Evolutionary conservation across 2,797 vertebrate genomes (phyloP), one percentile per base, ranked within the genome.

Genomic region (Thalassophryne amazonica): DNA sequence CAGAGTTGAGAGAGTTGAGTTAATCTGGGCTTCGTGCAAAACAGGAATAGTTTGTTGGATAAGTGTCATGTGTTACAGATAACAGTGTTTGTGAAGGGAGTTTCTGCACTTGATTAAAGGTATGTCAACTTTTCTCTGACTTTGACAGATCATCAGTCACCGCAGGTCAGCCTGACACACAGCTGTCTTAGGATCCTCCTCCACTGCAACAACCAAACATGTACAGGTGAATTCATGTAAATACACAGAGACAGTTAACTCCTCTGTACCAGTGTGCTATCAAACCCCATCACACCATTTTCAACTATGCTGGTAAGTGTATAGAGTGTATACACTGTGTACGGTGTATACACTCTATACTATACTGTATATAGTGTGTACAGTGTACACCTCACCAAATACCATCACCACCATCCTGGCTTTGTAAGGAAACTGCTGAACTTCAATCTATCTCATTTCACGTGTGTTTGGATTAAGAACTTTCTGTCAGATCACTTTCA

Each of bases 1-100:
- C n/a, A n/a, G n/a, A n/a, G n/a, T n/a, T 64, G 60, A 37, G 24
- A 34, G 56, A 18, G 61, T 68, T 64, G 60, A 37, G 24, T 34
- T 56, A 18, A 61, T 68, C 55, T 34, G n/a, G 36, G n/a, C 19
- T 12, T 6, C 21, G 58, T 55, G 63, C 46, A 69, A 62, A 76
- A 45, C 33, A 24, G 6, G 27, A 19, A 4, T 7, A 50, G 45
- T 59, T 57, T 47, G 45, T 28, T 53, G 19, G 46, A 43, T 27
- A 43, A 11, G 24, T 34, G 52, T 39, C 25, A 23, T 34, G 41
- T 41, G 43, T 42, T 20, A 47, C 17, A 52, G 56, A 65, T 57
- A 56, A 58, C 31, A 14, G 19, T 59, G 50, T 59, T 64, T 69
- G 62, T 65, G 17, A 51, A 60, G 30, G 57, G 54, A 10, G 40